Percentiles rank a stretch among this genome's conserved stretches.
Conservation (phyloP, 2,113 vertebrate genomes). For the Podiceps cristatus region DNA sequence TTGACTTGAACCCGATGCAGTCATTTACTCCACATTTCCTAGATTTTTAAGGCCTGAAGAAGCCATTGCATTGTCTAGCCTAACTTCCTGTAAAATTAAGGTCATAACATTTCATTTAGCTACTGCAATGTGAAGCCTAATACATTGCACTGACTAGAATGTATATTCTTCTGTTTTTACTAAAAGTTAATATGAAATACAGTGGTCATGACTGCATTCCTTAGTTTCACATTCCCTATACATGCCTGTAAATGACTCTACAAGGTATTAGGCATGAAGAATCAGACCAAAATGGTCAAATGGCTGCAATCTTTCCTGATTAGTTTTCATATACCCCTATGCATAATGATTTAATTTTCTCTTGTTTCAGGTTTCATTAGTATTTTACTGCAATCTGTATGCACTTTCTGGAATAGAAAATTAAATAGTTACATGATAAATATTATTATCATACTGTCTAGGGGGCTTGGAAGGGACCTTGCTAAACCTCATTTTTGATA, state of each 20-base stretch:
- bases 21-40: not conserved
- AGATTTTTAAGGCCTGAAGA: not conserved
- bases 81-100: not conserved
- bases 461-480: not conserved
- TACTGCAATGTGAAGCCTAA: not conserved
- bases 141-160: not conserved
- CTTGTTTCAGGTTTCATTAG: not conserved
- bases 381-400: not conserved
- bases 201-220: not conserved
- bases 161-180: not conserved
- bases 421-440: not conserved
- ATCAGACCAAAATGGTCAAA: not conserved
- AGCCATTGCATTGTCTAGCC: not conserved
- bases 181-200: not conserved
- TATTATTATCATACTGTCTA: not conserved
- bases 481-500: not conserved
- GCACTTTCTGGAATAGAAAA: not conserved
- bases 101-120: not conserved
- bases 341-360: not conserved
- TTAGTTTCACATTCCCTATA: not conserved
- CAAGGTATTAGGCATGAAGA: not conserved
- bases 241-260: not conserved
- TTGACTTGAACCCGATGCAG: not conserved
- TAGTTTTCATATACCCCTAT: not conserved
- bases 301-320: not conserved